phyloP scores from a whole-genome alignment of 2,888 invertebrate species.

The Cotesia congregata region DNA sequence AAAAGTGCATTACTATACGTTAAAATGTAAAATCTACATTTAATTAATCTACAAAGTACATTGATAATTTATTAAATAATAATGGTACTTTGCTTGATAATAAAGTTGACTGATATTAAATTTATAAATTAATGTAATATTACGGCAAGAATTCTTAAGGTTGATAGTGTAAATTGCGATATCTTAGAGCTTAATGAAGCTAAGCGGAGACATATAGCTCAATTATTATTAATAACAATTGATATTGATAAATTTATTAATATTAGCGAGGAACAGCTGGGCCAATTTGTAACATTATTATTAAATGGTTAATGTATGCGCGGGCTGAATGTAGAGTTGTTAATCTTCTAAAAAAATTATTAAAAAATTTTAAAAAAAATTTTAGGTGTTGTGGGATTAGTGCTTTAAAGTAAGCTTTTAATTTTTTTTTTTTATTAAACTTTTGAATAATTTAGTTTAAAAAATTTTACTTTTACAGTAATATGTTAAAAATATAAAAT shows the following conservation, averaged over 20 bases:
- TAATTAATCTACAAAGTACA: slow-evolving; percentile 61
- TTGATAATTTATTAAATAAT: slow-evolving; percentile 47
- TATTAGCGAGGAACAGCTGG: slow-evolving; percentile 40
- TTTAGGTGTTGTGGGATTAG: neutral
- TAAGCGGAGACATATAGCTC: slow-evolving; percentile 31
- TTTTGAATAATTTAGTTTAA: too few relatives aligned
- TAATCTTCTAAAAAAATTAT: slow-evolving; percentile 27
- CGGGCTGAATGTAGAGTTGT: slow-evolving; percentile 38
- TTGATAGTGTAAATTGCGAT: slow-evolving; percentile 31
- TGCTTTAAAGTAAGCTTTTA: too few relatives aligned
- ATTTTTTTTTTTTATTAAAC: too few relatives aligned
- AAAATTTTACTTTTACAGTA: too few relatives aligned
- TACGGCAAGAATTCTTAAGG: slow-evolving; percentile 22
- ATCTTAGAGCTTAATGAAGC: slow-evolving; percentile 28
- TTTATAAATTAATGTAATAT: slow-evolving; percentile 39
- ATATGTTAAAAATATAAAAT: too few relatives aligned
- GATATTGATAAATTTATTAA: slow-evolving; percentile 1
- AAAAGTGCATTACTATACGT: slow-evolving; percentile 69
- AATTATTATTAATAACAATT: neutral
- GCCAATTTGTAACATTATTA: slow-evolving; percentile 46
- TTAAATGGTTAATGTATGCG: slow-evolving; percentile 47
- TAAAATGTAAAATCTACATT: slow-evolving; percentile 49
- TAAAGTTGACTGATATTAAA: slow-evolving; percentile 48
- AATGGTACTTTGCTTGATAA: slow-evolving; percentile 36
- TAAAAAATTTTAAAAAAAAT: slow-evolving; percentile 24